Evolutionary conservation across 2,888 invertebrate species (phyloP).

Genomic region (Cepaea hortensis): DNA sequence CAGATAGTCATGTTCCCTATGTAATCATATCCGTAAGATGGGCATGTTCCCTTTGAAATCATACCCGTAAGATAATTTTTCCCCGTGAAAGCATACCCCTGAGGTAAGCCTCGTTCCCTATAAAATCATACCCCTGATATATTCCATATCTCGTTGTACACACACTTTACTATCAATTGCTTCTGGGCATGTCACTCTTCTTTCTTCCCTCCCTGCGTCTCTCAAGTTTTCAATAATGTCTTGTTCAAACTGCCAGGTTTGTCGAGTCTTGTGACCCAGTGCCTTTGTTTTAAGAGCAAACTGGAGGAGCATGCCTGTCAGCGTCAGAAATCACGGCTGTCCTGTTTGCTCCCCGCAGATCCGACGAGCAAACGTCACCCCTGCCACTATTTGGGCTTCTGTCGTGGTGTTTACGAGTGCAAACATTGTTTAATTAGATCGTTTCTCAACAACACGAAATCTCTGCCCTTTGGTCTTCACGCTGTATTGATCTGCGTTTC

Average conservation of each 20-base stretch:
- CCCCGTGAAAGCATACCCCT: too few relatives aligned
- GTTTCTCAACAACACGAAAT: neutral
- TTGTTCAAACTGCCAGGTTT: constrained; percentile 14
- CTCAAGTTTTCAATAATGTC: neutral
- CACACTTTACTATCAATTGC: too few relatives aligned
- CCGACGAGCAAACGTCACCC: neutral
- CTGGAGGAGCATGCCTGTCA: neutral
- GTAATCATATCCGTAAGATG: too few relatives aligned
- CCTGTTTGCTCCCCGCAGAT: neutral
- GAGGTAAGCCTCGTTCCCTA: too few relatives aligned
- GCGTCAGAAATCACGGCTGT: neutral
- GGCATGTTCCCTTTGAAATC: too few relatives aligned
- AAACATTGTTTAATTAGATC: constrained; percentile 25
- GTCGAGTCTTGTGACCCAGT: constrained; percentile 2
- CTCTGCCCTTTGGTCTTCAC: too few relatives aligned
- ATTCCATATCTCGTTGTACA: too few relatives aligned
- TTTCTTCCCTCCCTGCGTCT: neutral
- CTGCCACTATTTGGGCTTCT: neutral
- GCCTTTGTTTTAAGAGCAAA: constrained; percentile 43
- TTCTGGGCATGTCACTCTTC: too few relatives aligned
- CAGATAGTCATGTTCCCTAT: too few relatives aligned
- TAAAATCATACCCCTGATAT: too few relatives aligned
- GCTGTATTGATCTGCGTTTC: neutral
- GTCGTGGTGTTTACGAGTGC: constrained; percentile 1
- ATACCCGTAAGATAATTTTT: too few relatives aligned